Base-by-base conservation (phyloP, 1,140 invertebrate species). In the Solenopsis fugax region DNA sequence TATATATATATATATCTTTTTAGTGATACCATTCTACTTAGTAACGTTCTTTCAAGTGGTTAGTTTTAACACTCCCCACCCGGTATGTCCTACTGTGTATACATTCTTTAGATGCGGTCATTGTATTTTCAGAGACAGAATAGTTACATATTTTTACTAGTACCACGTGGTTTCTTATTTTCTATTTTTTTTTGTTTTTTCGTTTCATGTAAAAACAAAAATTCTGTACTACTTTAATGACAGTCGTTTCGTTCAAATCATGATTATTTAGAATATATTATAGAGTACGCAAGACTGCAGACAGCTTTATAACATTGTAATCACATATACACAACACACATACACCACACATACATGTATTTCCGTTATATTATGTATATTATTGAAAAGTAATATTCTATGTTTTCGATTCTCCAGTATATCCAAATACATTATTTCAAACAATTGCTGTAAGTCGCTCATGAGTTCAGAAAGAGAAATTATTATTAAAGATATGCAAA, bases 401-500 rank as follows among this genome's bases (percentile, higher is more conserved):
- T 91, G 91, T 75, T 60, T 73, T 91, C 89, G 85, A 89, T 92
- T 91, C 41, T 69, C 37, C 89, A 90, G 85, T 87, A 89, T 82
- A 91, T 84, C 87, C 88, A 76, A 91, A 81, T 92, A 93, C 72
- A 88, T 92, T 92, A 93, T 91, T 93, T 92, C 89, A 89, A 92
- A 85, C 87, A 92, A 87, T 65, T 92, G 93, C 89, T 94, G 90
- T 93, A 94, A 92, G 89, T 89, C 92, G 93, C 87, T 92, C 92
- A 88, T 92, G 77, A 93, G 89, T 94, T 93, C 81, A 89, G 89
- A 91, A 92, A 93, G 89, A 93, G 89, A 92, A 93, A 92, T 92
- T 92, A 94, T 94, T 93, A 95, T 94, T 93, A 94, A 94, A 94
- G 92, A 93, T 92, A 93, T 92, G 93, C 92, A 90, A 94, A 94